Base-by-base conservation (phyloP, 2,113 vertebrate species). In the Etheostoma spectabile region DNA sequence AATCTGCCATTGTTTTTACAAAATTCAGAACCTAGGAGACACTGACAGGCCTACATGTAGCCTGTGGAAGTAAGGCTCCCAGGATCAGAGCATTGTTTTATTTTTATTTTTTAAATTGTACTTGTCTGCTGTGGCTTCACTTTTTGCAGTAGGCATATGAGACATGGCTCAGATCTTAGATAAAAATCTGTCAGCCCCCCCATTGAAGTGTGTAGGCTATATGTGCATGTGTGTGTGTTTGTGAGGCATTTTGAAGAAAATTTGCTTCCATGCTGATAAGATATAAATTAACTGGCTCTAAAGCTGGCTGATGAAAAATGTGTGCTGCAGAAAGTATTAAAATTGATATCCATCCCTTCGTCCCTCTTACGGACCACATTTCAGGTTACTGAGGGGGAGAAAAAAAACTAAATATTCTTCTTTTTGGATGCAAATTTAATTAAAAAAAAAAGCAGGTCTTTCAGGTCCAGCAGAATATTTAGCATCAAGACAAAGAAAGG, bases 361-460 rank as follows among this genome's bases (percentile, higher is more conserved):
- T 73, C 24, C 22, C 24, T 42, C 35, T 75, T 62, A 69, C 21
- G 60, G 19, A 46, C 70, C 46, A 73, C 24, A 42, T 81, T 62
- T 66, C 53, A 69, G 74, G 65, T 77, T 51, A 42, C 51, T 78
- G 67, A 49, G 30, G 18, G 46, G 56, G n/a, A n/a, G n/a, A 46
- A 52, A 52, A 27, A 38, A 10, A 21, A 14, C 19, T 11, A 64
- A 24, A 79, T 46, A 30, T 21, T 53, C 48, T 46, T 57, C 27
- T 42, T 71, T 90, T 82, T 82, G 59, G 30, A 88, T 89, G 75
- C 79, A 91, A 86, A 91, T 89, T 45, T 6, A 59, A 35, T 27
- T 5, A 66, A 35, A 68, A 60, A 84, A 59, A 79, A 51, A 74
- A 49, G 19, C 22, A 33, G 48, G 61, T 80, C 65, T 70, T 49